Base-by-base conservation (phyloP, 2,888 invertebrate species). In the Cryptus armator region DNA sequence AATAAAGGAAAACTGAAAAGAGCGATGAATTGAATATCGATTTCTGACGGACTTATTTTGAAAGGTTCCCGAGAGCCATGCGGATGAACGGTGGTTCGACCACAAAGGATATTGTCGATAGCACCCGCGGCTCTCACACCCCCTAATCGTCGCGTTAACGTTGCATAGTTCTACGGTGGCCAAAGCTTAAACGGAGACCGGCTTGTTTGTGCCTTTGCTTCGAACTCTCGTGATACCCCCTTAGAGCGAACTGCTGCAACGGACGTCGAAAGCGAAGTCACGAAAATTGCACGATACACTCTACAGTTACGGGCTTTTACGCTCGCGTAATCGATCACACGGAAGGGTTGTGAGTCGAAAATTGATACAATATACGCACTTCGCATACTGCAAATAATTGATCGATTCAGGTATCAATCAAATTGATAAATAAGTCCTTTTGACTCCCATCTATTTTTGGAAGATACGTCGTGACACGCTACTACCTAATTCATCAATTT, bases 51-150 rank as follows among this genome's bases (percentile, higher is more conserved):
- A 12, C 48, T 48, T 59, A 43, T 70, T 37, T 43, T 24, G 68
- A 24, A 29, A 59, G 29, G 48, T 62, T 53, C 46, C 24, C 37
- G 32, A 43, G 12, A 48, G 51, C 14, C 14, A 51, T 46, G 71
- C 70, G 48, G 32, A 44, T 53, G 72, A 68, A 74, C 29, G 56
- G 59, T 16, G 72, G n/a, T 51, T 29, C 7, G 56, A 24, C 71
- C 66, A 84, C 76, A 80, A 84, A 71, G 83, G 24, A 66, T 72
- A 80, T 76, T 43, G 71, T 46, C 68, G 66, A 76, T 71, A 76
- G 71, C 44, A 67, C 44, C 32, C 44, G 70, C 70, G 75, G 19
- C 56, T 46, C 24, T 14, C 19, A 12, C 16, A 9, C 67, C 44
- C 53, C 2, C 56, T 53, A 37, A 80, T 68, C 74, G 78, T 44